phyloP scores from a whole-genome alignment of 1,140 invertebrate species.

The Anoplolepis gracilipes region DNA sequence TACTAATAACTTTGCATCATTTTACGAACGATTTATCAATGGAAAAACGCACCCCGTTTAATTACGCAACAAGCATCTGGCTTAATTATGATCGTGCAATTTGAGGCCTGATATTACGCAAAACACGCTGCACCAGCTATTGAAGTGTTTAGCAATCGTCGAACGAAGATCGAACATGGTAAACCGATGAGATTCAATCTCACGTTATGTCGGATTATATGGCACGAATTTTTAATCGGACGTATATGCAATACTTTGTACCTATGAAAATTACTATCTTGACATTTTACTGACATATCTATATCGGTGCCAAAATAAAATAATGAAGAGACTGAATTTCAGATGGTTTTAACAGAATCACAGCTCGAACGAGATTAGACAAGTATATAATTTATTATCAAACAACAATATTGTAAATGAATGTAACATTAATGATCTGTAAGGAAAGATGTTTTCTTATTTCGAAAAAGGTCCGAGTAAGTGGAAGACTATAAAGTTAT shows the following conservation, averaged over 20 bases:
- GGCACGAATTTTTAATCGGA: slow-evolving; percentile 32
- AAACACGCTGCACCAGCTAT: slow-evolving; percentile 19
- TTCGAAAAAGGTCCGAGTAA: neutral
- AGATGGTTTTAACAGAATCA: neutral
- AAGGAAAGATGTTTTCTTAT: neutral
- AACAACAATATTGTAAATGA: neutral
- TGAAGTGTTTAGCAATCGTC: slow-evolving; percentile 33
- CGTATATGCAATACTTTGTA: slow-evolving; percentile 15
- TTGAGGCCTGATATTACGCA: slow-evolving; percentile 24
- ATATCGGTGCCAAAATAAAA: neutral
- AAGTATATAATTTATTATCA: neutral
- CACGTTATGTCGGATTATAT: slow-evolving; percentile 39
- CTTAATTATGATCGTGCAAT: slow-evolving; percentile 44
- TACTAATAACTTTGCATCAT: slow-evolving; percentile 6
- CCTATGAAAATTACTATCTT: neutral
- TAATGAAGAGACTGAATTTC: neutral
- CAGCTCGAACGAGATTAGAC: neutral
- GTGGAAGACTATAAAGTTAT: neutral
- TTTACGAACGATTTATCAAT: neutral
- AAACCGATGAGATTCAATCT: slow-evolving; percentile 22
- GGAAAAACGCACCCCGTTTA: neutral
- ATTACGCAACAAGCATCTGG: slow-evolving; percentile 5
- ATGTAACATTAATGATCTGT: neutral
- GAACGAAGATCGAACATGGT: slow-evolving; percentile 39
- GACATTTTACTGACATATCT: neutral